phyloP scores from a whole-genome alignment of 2,113 vertebrate species.

The Boleophthalmus pectinirostris region DNA sequence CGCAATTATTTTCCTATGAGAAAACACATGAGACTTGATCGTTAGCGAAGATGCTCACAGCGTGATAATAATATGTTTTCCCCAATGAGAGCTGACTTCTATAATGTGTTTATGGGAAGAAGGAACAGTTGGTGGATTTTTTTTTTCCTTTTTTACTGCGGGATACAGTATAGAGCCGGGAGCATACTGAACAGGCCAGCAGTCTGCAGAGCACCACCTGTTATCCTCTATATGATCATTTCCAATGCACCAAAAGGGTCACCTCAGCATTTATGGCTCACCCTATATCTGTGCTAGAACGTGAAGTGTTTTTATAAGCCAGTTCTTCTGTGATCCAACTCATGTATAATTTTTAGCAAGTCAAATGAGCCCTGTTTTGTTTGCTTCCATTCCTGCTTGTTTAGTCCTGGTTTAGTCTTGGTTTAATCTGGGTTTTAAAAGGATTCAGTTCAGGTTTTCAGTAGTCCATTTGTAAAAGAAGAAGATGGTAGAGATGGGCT shows the following conservation, averaged over 20 bases:
- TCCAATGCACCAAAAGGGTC: slow-evolving; percentile 27
- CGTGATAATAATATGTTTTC: slow-evolving; percentile 37
- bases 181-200: slow-evolving; percentile 29
- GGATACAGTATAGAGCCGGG: slow-evolving; percentile 19
- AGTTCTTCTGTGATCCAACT: not conserved
- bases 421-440: not conserved
- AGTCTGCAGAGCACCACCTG: slow-evolving; percentile 42
- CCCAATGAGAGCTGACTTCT: slow-evolving; percentile 28
- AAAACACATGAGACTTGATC: slow-evolving; percentile 14
- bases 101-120: slow-evolving; percentile 32
- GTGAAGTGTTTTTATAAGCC: not conserved
- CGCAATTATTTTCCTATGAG: slow-evolving; percentile 13
- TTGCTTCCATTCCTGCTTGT: too few relatives aligned
- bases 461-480: not conserved
- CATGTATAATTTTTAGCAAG: not conserved
- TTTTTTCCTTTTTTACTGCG: slow-evolving; percentile 47
- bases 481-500: not conserved
- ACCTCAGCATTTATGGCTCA: slow-evolving; percentile 36
- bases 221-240: slow-evolving; percentile 33
- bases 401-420: not conserved
- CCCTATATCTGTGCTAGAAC: not conserved
- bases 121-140: slow-evolving; percentile 31
- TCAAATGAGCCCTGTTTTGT: not conserved
- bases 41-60: slow-evolving; percentile 29
- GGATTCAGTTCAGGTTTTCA: not conserved